A percentile compares a stretch with the other conserved stretches of the same genome.
These are phyloP conservation scores for Eumaeus atala DNA, from an alignment of 1,140 invertebrate genomes.

Conservation along the genomic window DNA sequence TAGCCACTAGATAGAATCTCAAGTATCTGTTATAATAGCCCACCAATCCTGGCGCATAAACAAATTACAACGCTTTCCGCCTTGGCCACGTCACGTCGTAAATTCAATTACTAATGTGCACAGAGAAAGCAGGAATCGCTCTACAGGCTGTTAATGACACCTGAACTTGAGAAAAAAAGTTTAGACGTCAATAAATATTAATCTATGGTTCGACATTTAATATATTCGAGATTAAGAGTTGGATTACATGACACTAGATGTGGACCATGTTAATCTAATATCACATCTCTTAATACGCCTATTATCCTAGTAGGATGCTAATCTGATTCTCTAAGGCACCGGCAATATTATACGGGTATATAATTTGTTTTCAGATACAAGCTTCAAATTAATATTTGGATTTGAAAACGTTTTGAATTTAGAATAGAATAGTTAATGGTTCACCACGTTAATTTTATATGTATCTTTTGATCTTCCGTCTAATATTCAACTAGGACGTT, in stretches of 20 bases:
- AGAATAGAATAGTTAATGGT: too few species aligned
- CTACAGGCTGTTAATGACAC: constrained; percentile 61
- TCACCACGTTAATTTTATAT: too few species aligned
- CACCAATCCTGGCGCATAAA: constrained; percentile 16
- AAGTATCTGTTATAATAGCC: neutral
- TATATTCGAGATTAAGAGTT: constrained; percentile 27
- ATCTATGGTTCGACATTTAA: constrained; percentile 51
- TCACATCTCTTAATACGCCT: too few species aligned
- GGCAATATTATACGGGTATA: too few species aligned
- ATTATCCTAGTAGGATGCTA: too few species aligned
- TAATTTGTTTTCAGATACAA: too few species aligned
- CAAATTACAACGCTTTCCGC: constrained; percentile 34
- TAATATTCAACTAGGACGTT: too few species aligned
- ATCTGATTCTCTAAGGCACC: too few species aligned
- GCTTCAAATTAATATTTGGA: too few species aligned
- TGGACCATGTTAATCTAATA: constrained; percentile 5
- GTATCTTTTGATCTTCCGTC: too few species aligned
- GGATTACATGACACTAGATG: constrained; percentile 37
- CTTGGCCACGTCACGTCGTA: constrained; percentile 43
- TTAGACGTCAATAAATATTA: constrained; percentile 61
- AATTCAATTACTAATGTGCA: constrained; percentile 55
- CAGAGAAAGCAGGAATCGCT: constrained; percentile 40
- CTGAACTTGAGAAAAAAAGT: constrained; percentile 58
- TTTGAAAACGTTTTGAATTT: too few species aligned
- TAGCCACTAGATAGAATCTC: neutral